These are phyloP conservation scores for Dendrolimus houi DNA, from an alignment of 2,888 invertebrate species.

Conservation along the genomic window DNA sequence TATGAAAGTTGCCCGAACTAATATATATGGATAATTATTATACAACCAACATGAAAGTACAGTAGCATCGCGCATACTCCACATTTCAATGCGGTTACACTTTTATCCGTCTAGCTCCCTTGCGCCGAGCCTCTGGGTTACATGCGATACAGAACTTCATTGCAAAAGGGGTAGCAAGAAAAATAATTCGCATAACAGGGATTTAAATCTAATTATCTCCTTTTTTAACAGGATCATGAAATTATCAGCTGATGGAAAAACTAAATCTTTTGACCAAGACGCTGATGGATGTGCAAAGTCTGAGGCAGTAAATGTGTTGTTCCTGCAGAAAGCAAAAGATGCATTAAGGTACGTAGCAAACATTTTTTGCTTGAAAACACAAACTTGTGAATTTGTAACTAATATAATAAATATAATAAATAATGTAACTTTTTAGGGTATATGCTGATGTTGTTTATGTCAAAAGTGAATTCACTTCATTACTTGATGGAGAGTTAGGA, in stretches of 20 bases:
- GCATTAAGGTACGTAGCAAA: conserved; percentile 22
- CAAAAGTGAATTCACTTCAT: conserved; percentile 20
- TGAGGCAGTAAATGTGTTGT: conserved; percentile 80
- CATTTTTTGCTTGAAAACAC: background rate
- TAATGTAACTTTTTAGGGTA: conserved; percentile 21
- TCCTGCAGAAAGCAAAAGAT: conserved; percentile 78
- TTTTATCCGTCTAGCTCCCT: no score
- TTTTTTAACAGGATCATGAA: conserved; percentile 17
- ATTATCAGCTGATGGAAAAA: conserved; percentile 86
- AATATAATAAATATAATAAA: no score
- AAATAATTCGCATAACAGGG: background rate
- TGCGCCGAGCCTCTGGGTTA: no score
- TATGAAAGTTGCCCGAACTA: no score
- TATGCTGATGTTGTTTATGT: conserved; percentile 31
- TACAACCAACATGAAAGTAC: no score
- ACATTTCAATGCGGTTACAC: no score
- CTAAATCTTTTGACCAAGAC: conserved; percentile 88
- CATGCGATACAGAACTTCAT: no score
- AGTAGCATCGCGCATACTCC: no score
- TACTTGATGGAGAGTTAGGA: conserved; percentile 13
- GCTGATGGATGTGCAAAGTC: conserved; percentile 83
- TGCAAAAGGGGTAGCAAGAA: background rate
- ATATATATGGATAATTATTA: no score
- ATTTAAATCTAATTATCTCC: conserved; percentile 6
- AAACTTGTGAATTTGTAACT: background rate